Evolutionary conservation across 2,113 vertebrate genomes (phyloP).

Genomic region (Laterallus jamaicensis): DNA sequence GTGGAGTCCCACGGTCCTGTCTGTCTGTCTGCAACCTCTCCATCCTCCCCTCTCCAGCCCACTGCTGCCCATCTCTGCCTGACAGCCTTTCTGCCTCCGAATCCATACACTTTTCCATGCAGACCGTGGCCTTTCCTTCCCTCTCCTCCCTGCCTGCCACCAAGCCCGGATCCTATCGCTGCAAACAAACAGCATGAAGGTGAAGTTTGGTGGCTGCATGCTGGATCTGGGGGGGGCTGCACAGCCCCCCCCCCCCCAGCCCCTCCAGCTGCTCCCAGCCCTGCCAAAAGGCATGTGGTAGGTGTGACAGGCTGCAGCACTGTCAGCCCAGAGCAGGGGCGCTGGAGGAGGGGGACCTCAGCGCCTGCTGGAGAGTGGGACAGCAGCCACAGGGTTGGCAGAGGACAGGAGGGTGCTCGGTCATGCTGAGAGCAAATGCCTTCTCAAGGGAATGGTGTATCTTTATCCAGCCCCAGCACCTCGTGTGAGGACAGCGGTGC

Average conservation of each 20-base stretch:
- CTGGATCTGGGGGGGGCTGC: not conserved
- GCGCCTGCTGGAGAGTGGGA: not conserved
- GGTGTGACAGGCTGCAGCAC: not conserved
- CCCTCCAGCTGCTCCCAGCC: not conserved
- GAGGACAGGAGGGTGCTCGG: not conserved
- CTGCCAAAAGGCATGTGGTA: fast-evolving
- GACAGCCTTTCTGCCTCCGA: not conserved
- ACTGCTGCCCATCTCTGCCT: not conserved
- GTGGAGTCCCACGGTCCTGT: fast-evolving
- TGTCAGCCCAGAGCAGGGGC: not conserved
- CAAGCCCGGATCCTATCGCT: not conserved
- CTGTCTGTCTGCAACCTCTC: not conserved
- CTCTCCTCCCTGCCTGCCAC: not conserved
- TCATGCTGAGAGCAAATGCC: not conserved
- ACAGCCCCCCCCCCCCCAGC: not conserved
- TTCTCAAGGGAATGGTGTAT: fast-evolving
- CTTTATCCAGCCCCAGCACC: not conserved
- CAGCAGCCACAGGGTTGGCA: fast-evolving
- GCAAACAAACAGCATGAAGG: fast-evolving
- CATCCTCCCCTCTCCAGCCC: not conserved
- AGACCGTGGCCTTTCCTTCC: fast-evolving
- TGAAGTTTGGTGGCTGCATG: not conserved
- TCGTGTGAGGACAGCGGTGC: fast-evolving
- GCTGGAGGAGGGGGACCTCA: not conserved
- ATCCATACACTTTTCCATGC: fast-evolving